Evolutionary conservation across 2,113 vertebrate species (phyloP).

Genomic region (Procapra przewalskii): DNA sequence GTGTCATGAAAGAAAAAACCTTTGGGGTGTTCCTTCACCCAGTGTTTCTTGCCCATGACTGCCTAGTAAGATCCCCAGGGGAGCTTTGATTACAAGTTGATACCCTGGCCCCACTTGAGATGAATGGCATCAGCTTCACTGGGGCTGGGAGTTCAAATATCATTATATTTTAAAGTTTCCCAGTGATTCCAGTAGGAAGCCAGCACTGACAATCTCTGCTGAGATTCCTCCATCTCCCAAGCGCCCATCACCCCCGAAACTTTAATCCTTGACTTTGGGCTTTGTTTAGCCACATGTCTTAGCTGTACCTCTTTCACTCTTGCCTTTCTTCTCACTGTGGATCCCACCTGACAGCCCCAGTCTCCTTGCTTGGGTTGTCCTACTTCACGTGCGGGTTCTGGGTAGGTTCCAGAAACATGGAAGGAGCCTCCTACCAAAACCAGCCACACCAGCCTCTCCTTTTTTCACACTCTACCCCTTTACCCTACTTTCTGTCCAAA

Average conservation of each 20-base stretch:
- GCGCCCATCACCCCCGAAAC: too few relatives aligned
- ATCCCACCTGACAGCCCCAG: neutral
- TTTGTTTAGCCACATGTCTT: neutral
- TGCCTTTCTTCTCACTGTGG: neutral
- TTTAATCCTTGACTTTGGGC: neutral
- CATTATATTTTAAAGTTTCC: neutral
- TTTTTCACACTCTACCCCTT: neutral
- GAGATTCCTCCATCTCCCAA: neutral
- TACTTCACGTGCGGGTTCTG: neutral
- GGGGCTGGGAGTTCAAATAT: neutral
- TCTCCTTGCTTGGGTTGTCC: neutral
- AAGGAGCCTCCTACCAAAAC: neutral
- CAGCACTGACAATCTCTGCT: neutral
- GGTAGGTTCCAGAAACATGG: neutral
- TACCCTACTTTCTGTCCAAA: neutral
- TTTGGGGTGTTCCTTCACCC: neutral
- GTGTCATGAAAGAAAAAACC: fast-evolving
- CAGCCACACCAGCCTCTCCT: neutral
- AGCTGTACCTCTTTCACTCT: fast-evolving
- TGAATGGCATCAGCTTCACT: neutral
- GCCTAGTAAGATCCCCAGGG: too few relatives aligned
- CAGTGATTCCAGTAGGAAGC: neutral
- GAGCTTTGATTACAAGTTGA: neutral
- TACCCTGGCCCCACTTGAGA: neutral
- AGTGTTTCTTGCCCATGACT: neutral